Conservation (phyloP, 2,113 vertebrate species). For the Balaeniceps rex region DNA sequence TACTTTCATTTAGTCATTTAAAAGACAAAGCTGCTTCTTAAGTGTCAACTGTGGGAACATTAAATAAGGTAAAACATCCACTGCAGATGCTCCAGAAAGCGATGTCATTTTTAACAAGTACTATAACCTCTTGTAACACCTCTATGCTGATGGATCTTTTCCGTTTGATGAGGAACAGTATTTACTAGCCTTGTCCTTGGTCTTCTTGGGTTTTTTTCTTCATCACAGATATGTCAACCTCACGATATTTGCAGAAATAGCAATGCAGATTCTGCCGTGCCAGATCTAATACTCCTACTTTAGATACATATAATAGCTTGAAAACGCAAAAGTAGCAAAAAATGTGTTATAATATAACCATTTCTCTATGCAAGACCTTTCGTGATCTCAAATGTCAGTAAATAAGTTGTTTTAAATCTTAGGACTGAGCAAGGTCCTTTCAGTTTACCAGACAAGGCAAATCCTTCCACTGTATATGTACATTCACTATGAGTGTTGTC, state of each 20-base stretch:
- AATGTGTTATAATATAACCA: not conserved
- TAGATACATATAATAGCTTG: not conserved
- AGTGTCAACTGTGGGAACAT: not conserved
- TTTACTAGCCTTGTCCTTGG: not conserved
- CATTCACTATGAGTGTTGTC: not conserved
- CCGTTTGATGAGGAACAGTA: not conserved
- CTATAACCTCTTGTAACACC: not conserved
- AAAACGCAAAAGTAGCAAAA: not conserved
- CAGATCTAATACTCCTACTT: not conserved
- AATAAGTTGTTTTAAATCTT: not conserved
- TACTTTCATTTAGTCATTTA: not conserved
- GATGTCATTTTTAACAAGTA: not conserved
- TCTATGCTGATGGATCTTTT: not conserved
- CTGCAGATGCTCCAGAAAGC: not conserved
- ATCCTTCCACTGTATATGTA: not conserved
- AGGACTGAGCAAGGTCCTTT: not conserved
- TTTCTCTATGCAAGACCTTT: not conserved
- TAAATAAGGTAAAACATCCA: not conserved
- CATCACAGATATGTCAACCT: not conserved
- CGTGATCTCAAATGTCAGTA: not conserved
- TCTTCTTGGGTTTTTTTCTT: not conserved
- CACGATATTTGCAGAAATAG: not conserved
- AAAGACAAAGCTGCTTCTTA: not conserved
- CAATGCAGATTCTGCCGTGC: not conserved
- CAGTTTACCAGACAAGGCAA: not conserved